phyloP scores from a whole-genome alignment of 2,113 vertebrate species.

The Stegostoma tigrinum region DNA sequence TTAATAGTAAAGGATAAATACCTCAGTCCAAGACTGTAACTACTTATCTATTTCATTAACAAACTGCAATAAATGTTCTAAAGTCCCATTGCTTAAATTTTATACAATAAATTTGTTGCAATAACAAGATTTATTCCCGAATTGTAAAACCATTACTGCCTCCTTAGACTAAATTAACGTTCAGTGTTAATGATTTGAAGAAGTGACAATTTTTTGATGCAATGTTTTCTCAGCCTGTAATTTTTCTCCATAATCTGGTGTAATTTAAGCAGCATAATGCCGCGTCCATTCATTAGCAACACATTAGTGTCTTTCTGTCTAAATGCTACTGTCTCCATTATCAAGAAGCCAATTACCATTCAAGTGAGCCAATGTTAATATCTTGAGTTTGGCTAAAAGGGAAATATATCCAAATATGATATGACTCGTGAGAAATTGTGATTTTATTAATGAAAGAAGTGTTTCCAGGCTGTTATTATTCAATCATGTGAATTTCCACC shows the following conservation, averaged over 20 bases:
- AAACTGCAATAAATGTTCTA: neutral
- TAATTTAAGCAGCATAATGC: neutral
- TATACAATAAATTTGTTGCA: neutral
- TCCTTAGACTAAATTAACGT: conserved; percentile 15
- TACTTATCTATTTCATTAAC: neutral
- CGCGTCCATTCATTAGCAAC: neutral
- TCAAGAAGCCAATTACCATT: conserved; percentile 5
- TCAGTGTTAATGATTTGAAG: conserved; percentile 11
- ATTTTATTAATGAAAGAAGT: neutral
- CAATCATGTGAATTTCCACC: neutral
- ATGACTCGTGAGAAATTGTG: neutral
- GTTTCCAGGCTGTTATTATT: neutral
- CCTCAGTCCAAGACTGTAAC: neutral
- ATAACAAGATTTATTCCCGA: neutral
- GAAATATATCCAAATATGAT: neutral
- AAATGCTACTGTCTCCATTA: conserved; percentile 4
- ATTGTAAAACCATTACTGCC: conserved; percentile 17
- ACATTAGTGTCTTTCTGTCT: neutral
- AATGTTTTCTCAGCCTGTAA: neutral
- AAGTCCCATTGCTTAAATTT: neutral
- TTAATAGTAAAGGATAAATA: neutral
- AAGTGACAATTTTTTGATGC: neutral
- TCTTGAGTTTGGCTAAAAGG: neutral
- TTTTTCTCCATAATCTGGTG: too few relatives aligned
- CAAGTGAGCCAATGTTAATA: conserved; percentile 12